These are phyloP conservation scores for Cassiopea xamachana DNA, from an alignment of 30 jellyfish, hydroid and myxozoan genomes.

Conservation along the genomic window DNA sequence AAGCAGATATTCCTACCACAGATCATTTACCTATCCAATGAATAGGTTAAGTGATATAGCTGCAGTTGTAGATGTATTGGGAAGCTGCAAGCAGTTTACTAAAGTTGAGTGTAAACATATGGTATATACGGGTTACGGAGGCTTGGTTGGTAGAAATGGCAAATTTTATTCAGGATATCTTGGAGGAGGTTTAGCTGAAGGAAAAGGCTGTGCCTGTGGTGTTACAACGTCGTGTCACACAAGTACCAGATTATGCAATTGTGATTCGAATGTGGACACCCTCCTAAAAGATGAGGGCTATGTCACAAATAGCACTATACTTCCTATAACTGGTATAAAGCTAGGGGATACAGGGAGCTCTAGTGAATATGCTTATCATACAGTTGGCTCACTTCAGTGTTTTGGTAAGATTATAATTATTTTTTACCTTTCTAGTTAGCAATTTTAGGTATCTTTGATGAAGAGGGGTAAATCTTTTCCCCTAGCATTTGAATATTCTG, in stretches of 20 bases:
- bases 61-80: conserved; percentile 19
- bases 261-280: conserved; percentile 24
- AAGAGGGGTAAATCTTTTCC: too few species aligned
- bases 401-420: conserved; percentile 4
- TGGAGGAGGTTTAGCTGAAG: conserved; percentile 64
- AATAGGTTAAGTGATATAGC: conserved; percentile 10
- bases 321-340: conserved; percentile 56
- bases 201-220: conserved; percentile 78
- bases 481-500: too few species aligned
- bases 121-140: not conserved
- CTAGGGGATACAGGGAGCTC: conserved; percentile 40
- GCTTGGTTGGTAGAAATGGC: conserved; percentile 29
- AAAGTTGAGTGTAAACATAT: conserved; percentile 20
- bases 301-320: conserved; percentile 16
- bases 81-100: not conserved
- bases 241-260: conserved; percentile 32
- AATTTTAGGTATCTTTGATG: too few species aligned
- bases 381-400: conserved; percentile 53
- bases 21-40: not conserved
- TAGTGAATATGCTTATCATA: conserved; percentile 27
- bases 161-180: not conserved
- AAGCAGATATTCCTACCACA: not conserved
- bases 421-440: too few species aligned
- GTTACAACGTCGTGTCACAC: conserved; percentile 35
- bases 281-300: conserved; percentile 43